Base-by-base conservation (phyloP, 2,797 vertebrate genomes). In the Sternarchorhynchus goeldii region DNA sequence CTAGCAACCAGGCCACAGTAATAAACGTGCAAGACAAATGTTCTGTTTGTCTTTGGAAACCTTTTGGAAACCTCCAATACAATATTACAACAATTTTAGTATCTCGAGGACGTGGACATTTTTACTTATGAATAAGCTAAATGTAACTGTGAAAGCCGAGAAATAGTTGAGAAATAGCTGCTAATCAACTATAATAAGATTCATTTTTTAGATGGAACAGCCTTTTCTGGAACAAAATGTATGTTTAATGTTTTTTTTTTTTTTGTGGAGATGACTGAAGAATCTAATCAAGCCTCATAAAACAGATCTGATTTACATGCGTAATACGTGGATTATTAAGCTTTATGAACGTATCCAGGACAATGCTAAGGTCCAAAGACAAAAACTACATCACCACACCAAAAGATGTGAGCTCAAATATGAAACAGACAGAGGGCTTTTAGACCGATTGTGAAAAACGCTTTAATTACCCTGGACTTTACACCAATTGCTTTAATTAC, bases 151-250 rank as follows among this genome's bases (percentile, higher is more conserved):
- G 12, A 14, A 12, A 7, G 10, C 4, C 7, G 31, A 32, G 12
- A 14, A 12, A 7, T 4, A 34, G 68, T 31, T 57, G 53, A 32
- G 6, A 53, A 25, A 14, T 7, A 8, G 45, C 31, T 56, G 67
- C 31, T 70, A 70, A 56, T 55, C 56, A 17, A 55, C 6, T n/a
- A 70, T 25, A 55, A 70, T 31, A 55, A 70, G 45, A 36, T 57
- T 55, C n/a, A 67, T 69, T 55, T 69, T 18, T 55, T 31, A 55
- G 21, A 32, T 18, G 6, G 6, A 31, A 50, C 45, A 50, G 14
- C 45, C 2, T 12, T 14, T 10, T 50, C 45, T 41, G 39, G 39
- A 41, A 41, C 6, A 10, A 50, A 50, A 50, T 12, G 8, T 5
- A 12, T 50, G 12, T 50, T 50, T 50, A 50, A 12, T 50, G 8